Conservation (phyloP, 1,140 invertebrate species). For the Lasaia peninsularis region DNA sequence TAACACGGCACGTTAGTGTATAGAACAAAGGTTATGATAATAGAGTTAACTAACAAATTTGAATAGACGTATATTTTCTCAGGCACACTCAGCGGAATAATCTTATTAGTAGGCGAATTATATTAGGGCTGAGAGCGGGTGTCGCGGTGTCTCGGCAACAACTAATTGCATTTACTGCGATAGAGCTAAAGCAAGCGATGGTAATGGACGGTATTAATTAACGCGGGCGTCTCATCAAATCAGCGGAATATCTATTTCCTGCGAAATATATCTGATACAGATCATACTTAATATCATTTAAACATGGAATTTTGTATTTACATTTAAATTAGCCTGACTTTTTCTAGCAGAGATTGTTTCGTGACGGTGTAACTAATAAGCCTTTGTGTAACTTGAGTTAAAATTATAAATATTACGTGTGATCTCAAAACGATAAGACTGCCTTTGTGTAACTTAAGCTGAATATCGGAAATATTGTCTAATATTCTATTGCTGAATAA, state of each 20-base stretch:
- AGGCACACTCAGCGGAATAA: constrained; percentile 46
- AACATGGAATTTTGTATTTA: no score
- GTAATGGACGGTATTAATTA: constrained; percentile 67
- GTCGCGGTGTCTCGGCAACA: constrained; percentile 41
- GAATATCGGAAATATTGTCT: no score
- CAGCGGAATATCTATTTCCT: constrained; percentile 19
- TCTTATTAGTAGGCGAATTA: constrained; percentile 51
- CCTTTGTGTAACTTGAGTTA: no score
- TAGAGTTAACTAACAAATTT: constrained; percentile 11
- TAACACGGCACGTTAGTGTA: no score
- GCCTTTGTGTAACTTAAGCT: no score
- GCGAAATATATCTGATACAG: neutral
- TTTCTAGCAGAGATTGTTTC: no score
- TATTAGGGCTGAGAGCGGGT: constrained; percentile 48
- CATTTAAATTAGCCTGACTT: no score
- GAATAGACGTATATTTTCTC: constrained; percentile 38
- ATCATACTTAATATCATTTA: no score
- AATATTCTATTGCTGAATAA: no score
- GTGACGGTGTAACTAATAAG: no score
- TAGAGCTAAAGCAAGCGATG: constrained; percentile 49
- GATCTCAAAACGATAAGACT: no score
- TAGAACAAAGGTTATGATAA: neutral
- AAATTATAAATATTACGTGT: no score
- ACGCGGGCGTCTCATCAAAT: constrained; percentile 52
- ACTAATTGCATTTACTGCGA: constrained; percentile 61